phyloP scores from a whole-genome alignment of 1,140 invertebrate genomes.

The Hylaeus anthracinus region DNA sequence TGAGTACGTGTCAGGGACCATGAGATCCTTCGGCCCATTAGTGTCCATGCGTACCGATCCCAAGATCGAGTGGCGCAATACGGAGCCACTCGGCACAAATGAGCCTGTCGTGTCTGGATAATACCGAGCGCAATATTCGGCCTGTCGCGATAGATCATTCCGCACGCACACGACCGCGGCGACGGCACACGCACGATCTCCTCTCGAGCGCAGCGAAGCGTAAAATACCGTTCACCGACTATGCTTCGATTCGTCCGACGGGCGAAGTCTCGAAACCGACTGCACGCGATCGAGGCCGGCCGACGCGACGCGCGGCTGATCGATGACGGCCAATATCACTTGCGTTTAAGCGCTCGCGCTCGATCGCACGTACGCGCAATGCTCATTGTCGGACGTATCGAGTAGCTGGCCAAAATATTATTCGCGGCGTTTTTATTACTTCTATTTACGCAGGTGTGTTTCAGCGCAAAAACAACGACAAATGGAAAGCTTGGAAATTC shows the following conservation, averaged over 20 bases:
- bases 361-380: not conserved
- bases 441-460: too few relatives aligned
- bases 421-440: too few relatives aligned
- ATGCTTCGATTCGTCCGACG: not conserved
- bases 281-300: not conserved
- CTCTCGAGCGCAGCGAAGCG: slow-evolving; percentile 7
- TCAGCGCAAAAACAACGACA: too few relatives aligned
- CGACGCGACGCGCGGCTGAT: not conserved
- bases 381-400: too few relatives aligned
- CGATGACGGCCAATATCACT: too few relatives aligned
- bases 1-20: slow-evolving; percentile 61
- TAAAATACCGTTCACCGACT: slow-evolving; percentile 19
- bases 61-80: slow-evolving; percentile 59
- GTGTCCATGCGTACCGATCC: slow-evolving; percentile 63
- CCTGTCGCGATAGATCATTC: slow-evolving; percentile 64
- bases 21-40: slow-evolving; percentile 65
- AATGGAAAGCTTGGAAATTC: too few relatives aligned
- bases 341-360: not conserved
- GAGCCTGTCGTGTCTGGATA: slow-evolving; percentile 66
- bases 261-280: not conserved
- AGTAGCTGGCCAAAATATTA: too few relatives aligned
- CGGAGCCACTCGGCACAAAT: slow-evolving; percentile 64
- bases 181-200: not conserved
- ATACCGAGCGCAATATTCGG: slow-evolving; percentile 64
- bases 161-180: not conserved